Evolutionary conservation across 2,113 vertebrate species (phyloP), one percentile per base, ranked within the genome.

Genomic region (Cavia porcellus): DNA sequence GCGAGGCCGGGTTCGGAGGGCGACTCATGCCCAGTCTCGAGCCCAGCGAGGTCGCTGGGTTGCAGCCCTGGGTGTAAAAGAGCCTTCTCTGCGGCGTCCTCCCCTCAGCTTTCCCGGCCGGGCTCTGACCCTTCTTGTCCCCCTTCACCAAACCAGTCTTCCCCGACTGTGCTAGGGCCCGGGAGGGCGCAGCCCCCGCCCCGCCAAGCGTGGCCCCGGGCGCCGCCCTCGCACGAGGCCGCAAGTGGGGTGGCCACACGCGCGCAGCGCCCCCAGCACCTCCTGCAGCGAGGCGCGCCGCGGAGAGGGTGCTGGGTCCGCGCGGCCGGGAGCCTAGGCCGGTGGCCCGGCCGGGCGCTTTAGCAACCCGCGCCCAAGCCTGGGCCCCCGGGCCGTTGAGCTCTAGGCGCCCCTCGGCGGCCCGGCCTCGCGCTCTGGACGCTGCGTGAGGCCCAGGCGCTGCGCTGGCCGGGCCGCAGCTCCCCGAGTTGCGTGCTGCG

Each of bases 171-270:
- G 12, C 38, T 1, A 1, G 68, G 70, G 74, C 68, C 72, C 83
- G 1, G 50, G 74, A 47, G 81, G 55, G 75, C 68, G 59, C 80
- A 38, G 90, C 45, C 25, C 47, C 28, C 35, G 19, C 35, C 85
- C 28, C 11, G 2, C 66, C 50, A 3, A 5, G 50, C 50, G 7
- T 12, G 85, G 50, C 68, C 68, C 68, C 9, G 64, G 24, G 22
- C 35, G 2, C n/a, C 47, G n/a, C 28, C 0, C 4, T 0, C 3
- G 9, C 35, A 61, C 57, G 24, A 0, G 5, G 87, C 75, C 74
- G 1, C 15, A 62, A 32, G 59, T 4, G 10, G 1, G 9, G 7
- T 30, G n/a, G 45, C 8, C 35, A 47, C 22, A 1, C 10, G n/a
- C 7, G 19, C 10, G 1, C 35, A 15, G 59, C 30, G 61, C 85